These are phyloP conservation scores for Gryllus longicercus DNA, from an alignment of 2,888 invertebrate species.

Conservation along the genomic window DNA sequence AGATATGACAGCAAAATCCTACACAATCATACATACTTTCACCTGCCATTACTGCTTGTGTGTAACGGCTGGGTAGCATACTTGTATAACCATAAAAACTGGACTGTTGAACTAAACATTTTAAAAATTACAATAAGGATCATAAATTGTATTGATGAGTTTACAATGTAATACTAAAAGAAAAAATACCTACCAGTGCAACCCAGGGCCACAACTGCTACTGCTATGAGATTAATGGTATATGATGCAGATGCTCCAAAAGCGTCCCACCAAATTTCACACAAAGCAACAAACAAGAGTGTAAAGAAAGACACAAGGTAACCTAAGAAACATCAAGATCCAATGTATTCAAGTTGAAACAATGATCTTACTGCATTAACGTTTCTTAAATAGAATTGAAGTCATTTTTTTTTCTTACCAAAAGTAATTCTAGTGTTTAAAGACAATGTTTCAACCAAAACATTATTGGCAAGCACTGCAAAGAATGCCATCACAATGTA, in stretches of 20 bases:
- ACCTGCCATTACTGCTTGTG: constrained; percentile 92
- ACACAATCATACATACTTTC: constrained; percentile 65
- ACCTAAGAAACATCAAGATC: constrained; percentile 50
- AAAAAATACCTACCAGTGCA: constrained; percentile 62
- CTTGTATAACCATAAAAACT: constrained; percentile 93
- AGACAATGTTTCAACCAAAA: constrained; percentile 76
- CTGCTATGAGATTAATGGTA: constrained; percentile 75
- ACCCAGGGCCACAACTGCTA: constrained; percentile 81
- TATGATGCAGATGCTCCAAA: constrained; percentile 78
- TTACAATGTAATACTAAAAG: not conserved
- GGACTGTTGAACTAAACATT: constrained; percentile 74
- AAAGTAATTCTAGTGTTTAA: constrained; percentile 82
- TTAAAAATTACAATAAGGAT: constrained; percentile 30
- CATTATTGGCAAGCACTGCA: constrained; percentile 80
- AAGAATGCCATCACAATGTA: constrained; percentile 87
- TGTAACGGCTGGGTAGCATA: constrained; percentile 84
- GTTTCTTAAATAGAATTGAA: not conserved
- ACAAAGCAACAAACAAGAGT: constrained; percentile 76
- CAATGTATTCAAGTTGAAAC: not conserved
- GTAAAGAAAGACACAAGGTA: constrained; percentile 78
- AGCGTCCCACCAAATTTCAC: constrained; percentile 82
- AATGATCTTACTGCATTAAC: not conserved
- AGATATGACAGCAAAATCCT: not conserved
- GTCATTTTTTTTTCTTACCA: constrained; percentile 54
- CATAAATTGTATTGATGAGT: not conserved